Evolutionary conservation across 2,797 vertebrate species (phyloP), one percentile per base, ranked within the genome.

Genomic region (Odontamblyopus rebecca): DNA sequence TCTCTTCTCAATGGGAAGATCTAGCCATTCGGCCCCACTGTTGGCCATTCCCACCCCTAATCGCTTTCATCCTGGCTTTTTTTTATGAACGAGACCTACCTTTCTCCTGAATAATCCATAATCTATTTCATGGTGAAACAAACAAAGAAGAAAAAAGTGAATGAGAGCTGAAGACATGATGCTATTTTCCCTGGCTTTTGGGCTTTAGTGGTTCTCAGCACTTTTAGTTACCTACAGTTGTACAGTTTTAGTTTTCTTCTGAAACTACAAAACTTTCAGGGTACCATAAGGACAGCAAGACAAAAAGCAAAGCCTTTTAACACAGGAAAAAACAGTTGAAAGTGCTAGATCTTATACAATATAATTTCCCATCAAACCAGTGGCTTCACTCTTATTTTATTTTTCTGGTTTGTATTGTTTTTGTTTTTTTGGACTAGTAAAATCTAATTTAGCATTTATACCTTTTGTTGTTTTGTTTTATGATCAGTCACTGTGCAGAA

Each of bases 91-190:
- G 91, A 82, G 84, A 75, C 86, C 89, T 86, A 87, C 82, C 81
- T 89, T 82, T 70, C 86, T 92, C 73, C 73, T 94, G 86, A 94
- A 94, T 95, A 94, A 94, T 91, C 91, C 86, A 94, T 90, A 78
- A 85, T 88, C 88, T 90, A 93, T 92, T 92, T 92, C 84, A 84
- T 82, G 72, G 80, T 85, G 82, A 88, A 72, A 32, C 75, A 84
- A 77, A 82, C 78, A 67, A 71, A 86, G 74, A 72, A 77, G 80
- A 82, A 91, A 89, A 80, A 91, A 86, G 82, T 92, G 90, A 93
- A 94, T 91, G 87, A 83, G 85, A 81, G 71, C 64, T 57, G 83
- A 66, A 48, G 29, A 32, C 73, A 81, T 76, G 85, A 87, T 1
- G 60, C 38, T 16, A 51, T 70, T 66, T 41, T 44, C 9, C 2